Evolutionary conservation across 92 coral and sea anemone genomes (phyloP).

Genomic region (Epizoanthus stellaris): DNA sequence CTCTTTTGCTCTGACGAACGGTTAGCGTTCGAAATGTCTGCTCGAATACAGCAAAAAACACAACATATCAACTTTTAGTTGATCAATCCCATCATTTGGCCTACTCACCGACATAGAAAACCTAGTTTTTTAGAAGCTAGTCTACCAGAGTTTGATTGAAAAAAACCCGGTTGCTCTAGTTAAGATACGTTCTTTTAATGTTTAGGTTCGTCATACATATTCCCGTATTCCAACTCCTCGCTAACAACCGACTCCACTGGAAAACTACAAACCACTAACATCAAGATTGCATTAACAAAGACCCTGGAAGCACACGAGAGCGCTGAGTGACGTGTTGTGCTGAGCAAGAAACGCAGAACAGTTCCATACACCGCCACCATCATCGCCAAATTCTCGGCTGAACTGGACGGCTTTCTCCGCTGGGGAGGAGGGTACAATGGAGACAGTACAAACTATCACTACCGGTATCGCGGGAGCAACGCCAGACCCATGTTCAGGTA

Average conservation of each 20-base stretch:
- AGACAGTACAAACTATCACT: slow-evolving; percentile 18
- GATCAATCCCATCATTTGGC: too few species aligned
- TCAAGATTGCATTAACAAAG: background rate
- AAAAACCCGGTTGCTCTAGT: background rate
- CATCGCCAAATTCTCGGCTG: slow-evolving; percentile 5
- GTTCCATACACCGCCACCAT: slow-evolving; percentile 19
- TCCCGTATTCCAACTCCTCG: slow-evolving; percentile 14
- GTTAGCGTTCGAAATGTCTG: too few species aligned
- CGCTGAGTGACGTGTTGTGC: slow-evolving; percentile 2
- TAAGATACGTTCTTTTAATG: background rate
- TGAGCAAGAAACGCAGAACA: slow-evolving; percentile 7
- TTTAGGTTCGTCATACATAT: background rate
- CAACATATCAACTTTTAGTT: too few species aligned
- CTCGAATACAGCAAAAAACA: too few species aligned
- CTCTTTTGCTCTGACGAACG: too few species aligned
- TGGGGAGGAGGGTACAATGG: slow-evolving; percentile 40
- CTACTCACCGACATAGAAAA: background rate
- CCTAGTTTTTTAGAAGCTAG: too few species aligned
- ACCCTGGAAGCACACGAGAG: background rate
- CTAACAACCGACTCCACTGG: background rate
- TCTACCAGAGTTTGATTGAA: background rate
- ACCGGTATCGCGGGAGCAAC: slow-evolving; percentile 50
- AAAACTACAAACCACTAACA: background rate
- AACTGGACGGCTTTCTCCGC: slow-evolving; percentile 26
- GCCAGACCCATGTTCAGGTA: slow-evolving; percentile 60